phyloP scores from a whole-genome alignment of 2,113 vertebrate species.

The Ifrita kowaldi region DNA sequence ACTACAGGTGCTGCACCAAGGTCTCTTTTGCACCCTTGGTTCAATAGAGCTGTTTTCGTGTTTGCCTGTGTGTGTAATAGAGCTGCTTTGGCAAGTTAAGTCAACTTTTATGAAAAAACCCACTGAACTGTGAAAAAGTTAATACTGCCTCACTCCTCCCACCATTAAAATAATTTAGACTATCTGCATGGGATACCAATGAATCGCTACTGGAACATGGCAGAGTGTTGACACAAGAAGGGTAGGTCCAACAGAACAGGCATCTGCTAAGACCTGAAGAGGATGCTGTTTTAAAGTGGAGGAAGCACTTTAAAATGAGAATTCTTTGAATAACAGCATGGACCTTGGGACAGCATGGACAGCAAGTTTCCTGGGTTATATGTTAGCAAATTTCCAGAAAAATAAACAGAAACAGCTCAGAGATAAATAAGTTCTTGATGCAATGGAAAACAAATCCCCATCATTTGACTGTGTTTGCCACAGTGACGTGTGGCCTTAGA shows the following conservation, averaged over 20 bases:
- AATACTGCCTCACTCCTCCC: background rate
- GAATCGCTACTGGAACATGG: background rate
- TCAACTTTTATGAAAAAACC: background rate
- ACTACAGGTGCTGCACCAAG: background rate
- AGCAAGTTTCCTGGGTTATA: background rate
- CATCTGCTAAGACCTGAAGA: background rate
- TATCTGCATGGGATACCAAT: background rate
- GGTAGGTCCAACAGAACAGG: background rate
- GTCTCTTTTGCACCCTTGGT: background rate
- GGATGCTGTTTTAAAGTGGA: background rate
- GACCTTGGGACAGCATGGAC: no score
- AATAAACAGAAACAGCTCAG: background rate
- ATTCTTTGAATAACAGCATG: background rate
- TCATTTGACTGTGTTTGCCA: background rate
- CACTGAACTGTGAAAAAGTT: background rate
- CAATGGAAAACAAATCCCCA: background rate
- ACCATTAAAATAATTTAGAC: background rate
- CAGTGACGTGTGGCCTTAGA: background rate
- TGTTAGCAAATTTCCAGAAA: background rate
- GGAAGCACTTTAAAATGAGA: background rate
- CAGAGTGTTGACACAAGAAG: background rate
- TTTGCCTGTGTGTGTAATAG: background rate
- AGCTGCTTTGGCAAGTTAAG: background rate
- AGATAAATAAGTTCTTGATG: background rate
- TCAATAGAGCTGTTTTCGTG: background rate